These are phyloP conservation scores for Rhyzopertha dominica DNA, from an alignment of 1,140 invertebrate genomes.

Conservation along the genomic window DNA sequence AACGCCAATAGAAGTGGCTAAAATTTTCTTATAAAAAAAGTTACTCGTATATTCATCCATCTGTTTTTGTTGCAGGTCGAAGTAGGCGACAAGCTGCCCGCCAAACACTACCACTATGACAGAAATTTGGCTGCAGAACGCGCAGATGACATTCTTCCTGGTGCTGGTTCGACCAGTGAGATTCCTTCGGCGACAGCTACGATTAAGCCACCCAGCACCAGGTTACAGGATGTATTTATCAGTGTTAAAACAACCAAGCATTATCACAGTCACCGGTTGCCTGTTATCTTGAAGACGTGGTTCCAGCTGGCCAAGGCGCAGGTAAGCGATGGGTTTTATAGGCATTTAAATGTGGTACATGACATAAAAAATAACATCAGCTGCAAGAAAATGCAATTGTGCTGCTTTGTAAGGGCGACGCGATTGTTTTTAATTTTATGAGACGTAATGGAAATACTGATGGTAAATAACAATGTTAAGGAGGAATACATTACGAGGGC, in stretches of 20 bases:
- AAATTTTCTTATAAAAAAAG: not conserved
- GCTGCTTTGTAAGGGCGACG: too few relatives aligned
- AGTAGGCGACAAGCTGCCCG: conserved; percentile 17
- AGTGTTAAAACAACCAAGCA: conserved; percentile 90
- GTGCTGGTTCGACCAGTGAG: conserved; percentile 43
- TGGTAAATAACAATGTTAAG: too few relatives aligned
- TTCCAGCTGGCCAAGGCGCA: conserved; percentile 84
- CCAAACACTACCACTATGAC: conserved; percentile 24
- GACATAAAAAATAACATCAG: conserved; percentile 7
- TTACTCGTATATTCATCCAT: conserved; percentile 3
- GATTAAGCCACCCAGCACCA: conserved; percentile 61
- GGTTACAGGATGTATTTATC: conserved; percentile 83
- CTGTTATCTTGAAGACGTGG: conserved; percentile 89
- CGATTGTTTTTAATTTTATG: too few relatives aligned
- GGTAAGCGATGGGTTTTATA: too few relatives aligned
- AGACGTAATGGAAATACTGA: too few relatives aligned
- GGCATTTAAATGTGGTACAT: too few relatives aligned
- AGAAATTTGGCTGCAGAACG: conserved; percentile 25
- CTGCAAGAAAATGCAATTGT: conserved; percentile 1
- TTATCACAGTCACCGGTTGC: conserved; percentile 77
- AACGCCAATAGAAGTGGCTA: not conserved
- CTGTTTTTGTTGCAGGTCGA: conserved; percentile 14
- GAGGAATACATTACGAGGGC: too few relatives aligned
- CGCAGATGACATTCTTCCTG: conserved; percentile 15
- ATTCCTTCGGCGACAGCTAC: conserved; percentile 52